Percentiles rank a stretch among this genome's conserved stretches.
These are phyloP conservation scores for Drosophila burlai DNA, from an alignment of 1,140 invertebrate genomes.

Conservation along the genomic window DNA sequence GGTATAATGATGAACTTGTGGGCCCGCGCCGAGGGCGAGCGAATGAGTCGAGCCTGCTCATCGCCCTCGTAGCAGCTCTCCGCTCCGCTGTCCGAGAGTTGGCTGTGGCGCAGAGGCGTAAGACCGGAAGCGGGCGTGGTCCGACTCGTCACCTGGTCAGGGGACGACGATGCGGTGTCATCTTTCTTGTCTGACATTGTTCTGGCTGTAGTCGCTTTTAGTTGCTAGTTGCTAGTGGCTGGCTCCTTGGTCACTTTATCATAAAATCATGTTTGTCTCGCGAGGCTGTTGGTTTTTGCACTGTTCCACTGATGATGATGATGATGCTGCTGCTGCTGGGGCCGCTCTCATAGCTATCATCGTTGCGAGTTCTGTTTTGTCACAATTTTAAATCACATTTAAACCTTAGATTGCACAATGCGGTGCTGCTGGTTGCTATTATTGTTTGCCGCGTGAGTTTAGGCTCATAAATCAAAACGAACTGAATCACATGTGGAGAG, in stretches of 20 bases:
- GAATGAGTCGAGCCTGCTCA: conserved; percentile 73
- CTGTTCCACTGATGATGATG: conserved; percentile 23
- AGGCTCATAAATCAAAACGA: conserved; percentile 61
- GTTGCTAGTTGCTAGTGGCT: conserved; percentile 33
- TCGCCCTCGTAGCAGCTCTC: conserved; percentile 76
- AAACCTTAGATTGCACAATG: conserved; percentile 68
- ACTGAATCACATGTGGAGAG: conserved; percentile 59
- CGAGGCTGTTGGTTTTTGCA: conserved; percentile 45
- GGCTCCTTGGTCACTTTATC: conserved; percentile 37
- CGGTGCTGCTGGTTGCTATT: conserved; percentile 54
- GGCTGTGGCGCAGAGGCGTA: conserved; percentile 63
- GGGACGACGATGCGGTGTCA: conserved; percentile 37
- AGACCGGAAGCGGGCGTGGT: conserved; percentile 32
- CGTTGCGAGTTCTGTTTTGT: conserved; percentile 50
- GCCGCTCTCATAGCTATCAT: conserved; percentile 69
- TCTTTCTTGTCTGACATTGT: conserved; percentile 49
- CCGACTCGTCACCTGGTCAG: conserved; percentile 51
- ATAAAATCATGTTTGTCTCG: conserved; percentile 64
- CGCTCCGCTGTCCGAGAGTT: conserved; percentile 75
- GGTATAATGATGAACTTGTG: conserved; percentile 83
- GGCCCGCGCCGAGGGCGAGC: conserved; percentile 62
- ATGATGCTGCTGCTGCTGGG: conserved; percentile 29
- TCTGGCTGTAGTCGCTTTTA: conserved; percentile 12
- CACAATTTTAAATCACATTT: conserved; percentile 78
- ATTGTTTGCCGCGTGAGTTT: conserved; percentile 43